Base-by-base conservation (phyloP, 2,888 invertebrate genomes). In the Patella ulyssiponensis region DNA sequence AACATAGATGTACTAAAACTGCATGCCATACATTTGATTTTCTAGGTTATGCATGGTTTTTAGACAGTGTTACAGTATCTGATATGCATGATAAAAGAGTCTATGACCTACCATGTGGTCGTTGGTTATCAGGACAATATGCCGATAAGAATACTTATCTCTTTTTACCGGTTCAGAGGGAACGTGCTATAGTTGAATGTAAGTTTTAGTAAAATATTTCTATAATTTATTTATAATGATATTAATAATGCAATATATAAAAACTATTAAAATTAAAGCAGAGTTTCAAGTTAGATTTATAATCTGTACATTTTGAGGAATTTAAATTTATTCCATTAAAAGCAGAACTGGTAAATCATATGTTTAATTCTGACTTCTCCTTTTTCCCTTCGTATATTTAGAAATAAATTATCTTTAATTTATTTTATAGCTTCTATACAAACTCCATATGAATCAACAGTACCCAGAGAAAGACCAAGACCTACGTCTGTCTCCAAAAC, bases 21-120 rank as follows among this genome's bases (percentile, higher is more conserved):
- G 73, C 17, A 17, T 71, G 17, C 4, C 12, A 20, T 74, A 9
- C 44, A 44, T 44, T 11, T 53, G 78, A 71, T 71, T 23, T 79
- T 74, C n/a, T 76, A 90, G 90, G 82, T 69, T 88, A 85, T 85
- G 90, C 89, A 9, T 91, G 91, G 91, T 91, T 80, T 79, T 79
- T 90, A 77, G 90, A 90, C 27, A 82, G 84, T 51, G 90, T 90
- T 27, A 86, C 87, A 7, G 88, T 91, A 7, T 84, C 84, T 78
- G 90, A 91, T 83, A 85, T 85, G 83, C 78, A 81, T n/a, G 85
- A 82, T 54, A 86, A 85, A 75, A 80, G 86, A 53, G 85, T 86
- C 20, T 90, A 90, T 76, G 86, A 88, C 73, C 88, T 90, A 58
- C 84, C 84, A 3, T 90, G 90, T 85, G 83, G 86, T 14, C 78